Percentiles rank a stretch among this genome's conserved stretches.
Conservation (phyloP, 2,888 invertebrate species). For the Drosophila prolongata region DNA sequence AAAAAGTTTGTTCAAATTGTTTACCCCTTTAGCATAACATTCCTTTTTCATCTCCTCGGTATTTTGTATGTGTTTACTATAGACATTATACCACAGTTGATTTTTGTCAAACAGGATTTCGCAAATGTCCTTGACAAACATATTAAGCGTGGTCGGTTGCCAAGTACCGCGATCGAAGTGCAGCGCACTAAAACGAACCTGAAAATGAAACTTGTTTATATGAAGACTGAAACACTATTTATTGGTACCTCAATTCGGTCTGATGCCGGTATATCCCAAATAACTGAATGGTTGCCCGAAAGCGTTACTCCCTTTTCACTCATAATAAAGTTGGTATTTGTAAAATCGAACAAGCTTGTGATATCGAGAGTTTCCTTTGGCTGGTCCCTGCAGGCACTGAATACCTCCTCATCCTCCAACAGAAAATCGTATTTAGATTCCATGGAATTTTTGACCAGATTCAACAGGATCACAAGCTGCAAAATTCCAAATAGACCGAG, state of each 20-base stretch:
- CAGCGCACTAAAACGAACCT: no score
- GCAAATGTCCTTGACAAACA: slow-evolving; percentile 13
- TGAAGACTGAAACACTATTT: no score
- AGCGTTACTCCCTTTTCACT: not conserved
- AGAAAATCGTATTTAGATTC: not conserved
- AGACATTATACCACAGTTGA: slow-evolving; percentile 20
- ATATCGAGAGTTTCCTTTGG: not conserved
- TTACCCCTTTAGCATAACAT: slow-evolving; percentile 17
- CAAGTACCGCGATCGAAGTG: slow-evolving; percentile 20
- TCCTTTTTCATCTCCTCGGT: not conserved
- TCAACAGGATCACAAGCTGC: not conserved
- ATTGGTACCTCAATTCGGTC: not conserved
- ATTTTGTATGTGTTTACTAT: slow-evolving; percentile 4
- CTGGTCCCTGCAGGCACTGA: not conserved
- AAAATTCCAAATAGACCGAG: not conserved
- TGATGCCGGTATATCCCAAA: slow-evolving; percentile 1
- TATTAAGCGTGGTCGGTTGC: slow-evolving; percentile 12
- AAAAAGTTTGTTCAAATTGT: not conserved
- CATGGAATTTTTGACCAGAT: not conserved
- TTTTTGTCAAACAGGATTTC: slow-evolving; percentile 8
- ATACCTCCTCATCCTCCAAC: not conserved
- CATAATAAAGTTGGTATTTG: not conserved
- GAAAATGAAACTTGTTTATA: no score
- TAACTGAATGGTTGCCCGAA: not conserved
- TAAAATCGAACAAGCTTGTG: not conserved